Conservation (phyloP, 2,113 vertebrate genomes). For the Ctenomys sociabilis region DNA sequence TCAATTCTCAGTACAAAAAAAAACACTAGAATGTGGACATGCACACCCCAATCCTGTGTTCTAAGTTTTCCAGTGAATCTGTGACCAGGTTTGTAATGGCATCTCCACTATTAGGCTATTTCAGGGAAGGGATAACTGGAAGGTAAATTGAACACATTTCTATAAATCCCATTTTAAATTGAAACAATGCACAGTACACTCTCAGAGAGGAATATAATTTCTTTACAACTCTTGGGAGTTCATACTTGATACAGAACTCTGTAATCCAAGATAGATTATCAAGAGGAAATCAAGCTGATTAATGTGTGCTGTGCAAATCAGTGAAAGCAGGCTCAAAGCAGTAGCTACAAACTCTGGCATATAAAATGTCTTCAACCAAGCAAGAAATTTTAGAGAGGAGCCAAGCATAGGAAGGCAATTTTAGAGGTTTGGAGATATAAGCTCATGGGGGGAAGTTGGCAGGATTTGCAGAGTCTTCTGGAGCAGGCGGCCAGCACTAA, state of each 20-base stretch:
- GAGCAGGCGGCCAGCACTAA: neutral
- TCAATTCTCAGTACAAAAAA: neutral
- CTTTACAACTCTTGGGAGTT: neutral
- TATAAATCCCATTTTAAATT: neutral
- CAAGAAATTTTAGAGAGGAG: neutral
- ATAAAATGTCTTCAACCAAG: neutral
- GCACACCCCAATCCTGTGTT: neutral
- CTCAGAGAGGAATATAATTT: neutral
- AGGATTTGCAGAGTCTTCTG: neutral
- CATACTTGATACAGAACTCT: neutral
- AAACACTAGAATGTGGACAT: neutral
- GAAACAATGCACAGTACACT: neutral
- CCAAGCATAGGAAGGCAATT: neutral
- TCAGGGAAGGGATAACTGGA: neutral
- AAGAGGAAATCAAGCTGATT: neutral
- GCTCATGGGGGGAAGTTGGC: neutral
- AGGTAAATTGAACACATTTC: neutral
- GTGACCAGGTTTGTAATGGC: neutral
- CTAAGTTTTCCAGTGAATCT: neutral
- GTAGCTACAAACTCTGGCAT: neutral
- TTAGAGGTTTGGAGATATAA: neutral
- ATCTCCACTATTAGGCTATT: neutral
- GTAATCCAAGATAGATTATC: neutral
- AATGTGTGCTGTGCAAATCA: too few relatives aligned
- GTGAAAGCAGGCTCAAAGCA: neutral